These are phyloP conservation scores for Anoura caudifer DNA, from an alignment of 2,113 vertebrate species.

Conservation along the genomic window DNA sequence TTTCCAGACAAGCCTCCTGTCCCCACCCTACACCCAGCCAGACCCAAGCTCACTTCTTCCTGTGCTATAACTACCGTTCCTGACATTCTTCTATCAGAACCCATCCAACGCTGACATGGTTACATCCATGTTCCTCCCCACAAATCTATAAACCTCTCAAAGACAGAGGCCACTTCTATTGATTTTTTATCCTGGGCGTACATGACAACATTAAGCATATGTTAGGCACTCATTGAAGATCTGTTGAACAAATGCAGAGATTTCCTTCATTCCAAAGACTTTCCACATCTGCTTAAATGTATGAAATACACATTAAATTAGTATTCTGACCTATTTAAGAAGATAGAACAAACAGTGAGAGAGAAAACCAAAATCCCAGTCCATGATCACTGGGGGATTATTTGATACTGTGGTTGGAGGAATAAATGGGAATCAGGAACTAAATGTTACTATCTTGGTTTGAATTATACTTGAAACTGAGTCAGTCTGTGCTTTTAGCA, in stretches of 20 bases:
- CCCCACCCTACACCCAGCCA: fast-evolving
- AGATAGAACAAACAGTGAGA: neutral
- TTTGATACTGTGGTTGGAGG: neutral
- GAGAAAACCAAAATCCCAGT: neutral
- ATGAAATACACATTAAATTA: neutral
- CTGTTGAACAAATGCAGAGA: neutral
- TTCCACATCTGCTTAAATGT: neutral
- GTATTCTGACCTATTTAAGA: neutral
- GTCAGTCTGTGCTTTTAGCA: neutral
- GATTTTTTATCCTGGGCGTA: neutral
- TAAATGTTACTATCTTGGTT: neutral
- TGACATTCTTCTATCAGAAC: neutral
- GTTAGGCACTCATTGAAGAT: neutral
- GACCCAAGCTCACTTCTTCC: neutral
- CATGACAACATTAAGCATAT: neutral
- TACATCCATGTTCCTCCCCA: neutral
- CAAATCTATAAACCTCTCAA: neutral
- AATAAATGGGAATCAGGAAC: neutral
- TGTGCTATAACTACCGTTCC: neutral
- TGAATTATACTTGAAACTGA: neutral
- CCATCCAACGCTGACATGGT: neutral
- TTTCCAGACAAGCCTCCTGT: neutral
- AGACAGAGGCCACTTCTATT: neutral
- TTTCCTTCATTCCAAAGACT: neutral
- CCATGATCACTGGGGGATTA: neutral